A percentile compares a stretch with the other conserved stretches of the same genome.
These are phyloP conservation scores for Villa cingulata DNA, from an alignment of 2,888 invertebrate species.

Conservation along the genomic window DNA sequence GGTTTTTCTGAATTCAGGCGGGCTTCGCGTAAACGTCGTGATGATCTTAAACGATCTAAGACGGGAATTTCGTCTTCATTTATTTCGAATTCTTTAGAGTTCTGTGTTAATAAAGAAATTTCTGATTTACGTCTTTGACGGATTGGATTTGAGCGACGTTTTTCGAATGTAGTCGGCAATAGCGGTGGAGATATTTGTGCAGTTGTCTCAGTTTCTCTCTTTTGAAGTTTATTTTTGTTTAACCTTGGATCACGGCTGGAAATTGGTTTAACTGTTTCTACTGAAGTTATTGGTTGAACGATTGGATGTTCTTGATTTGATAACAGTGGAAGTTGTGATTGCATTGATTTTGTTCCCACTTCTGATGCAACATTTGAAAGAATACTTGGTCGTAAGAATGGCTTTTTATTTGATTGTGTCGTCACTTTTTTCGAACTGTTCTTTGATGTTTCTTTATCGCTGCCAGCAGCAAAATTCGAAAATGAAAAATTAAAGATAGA, in stretches of 20 bases:
- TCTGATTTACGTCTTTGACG: conserved; percentile 4
- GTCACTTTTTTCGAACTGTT: too few species aligned
- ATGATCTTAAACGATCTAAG: conserved; percentile 4
- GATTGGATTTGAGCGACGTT: neutral
- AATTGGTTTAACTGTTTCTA: conserved; percentile 6
- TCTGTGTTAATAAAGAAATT: neutral
- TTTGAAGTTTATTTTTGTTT: conserved; percentile 28
- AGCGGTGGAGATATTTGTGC: neutral
- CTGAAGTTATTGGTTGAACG: neutral
- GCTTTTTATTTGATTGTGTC: conserved; percentile 9
- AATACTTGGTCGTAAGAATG: conserved; percentile 25
- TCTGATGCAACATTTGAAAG: conserved; percentile 17
- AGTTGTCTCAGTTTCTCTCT: conserved; percentile 17
- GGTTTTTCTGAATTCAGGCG: neutral
- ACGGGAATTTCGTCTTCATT: neutral
- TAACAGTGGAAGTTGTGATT: too few species aligned
- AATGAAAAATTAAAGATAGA: neutral
- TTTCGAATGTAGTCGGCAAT: neutral
- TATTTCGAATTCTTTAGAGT: neutral
- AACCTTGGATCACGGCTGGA: conserved; percentile 32
- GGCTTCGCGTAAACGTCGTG: neutral
- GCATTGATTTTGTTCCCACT: conserved; percentile 1
- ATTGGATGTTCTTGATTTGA: neutral
- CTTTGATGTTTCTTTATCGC: neutral
- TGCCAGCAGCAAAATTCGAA: neutral